Conservation (phyloP, 2,888 invertebrate species). For the Platypus cylindrus region DNA sequence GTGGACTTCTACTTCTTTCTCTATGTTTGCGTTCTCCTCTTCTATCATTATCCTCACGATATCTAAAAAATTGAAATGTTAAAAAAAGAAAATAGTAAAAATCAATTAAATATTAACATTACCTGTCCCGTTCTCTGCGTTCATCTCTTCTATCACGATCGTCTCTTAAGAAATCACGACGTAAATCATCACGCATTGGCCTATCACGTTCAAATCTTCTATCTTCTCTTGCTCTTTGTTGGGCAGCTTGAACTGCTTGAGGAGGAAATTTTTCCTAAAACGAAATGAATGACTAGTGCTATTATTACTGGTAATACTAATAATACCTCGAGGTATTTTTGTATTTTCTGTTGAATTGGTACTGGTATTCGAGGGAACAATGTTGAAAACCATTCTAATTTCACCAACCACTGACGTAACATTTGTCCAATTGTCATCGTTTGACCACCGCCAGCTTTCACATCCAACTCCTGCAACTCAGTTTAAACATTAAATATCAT, state of each 20-base stretch:
- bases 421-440: slow-evolving; percentile 85
- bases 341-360: slow-evolving; percentile 88
- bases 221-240: slow-evolving; percentile 25
- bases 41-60: slow-evolving; percentile 22
- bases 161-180: slow-evolving; percentile 27
- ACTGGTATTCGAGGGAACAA: slow-evolving; percentile 98
- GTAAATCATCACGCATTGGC: slow-evolving; percentile 25
- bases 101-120: slow-evolving; percentile 15
- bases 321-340: slow-evolving; percentile 50
- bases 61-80: slow-evolving; percentile 24
- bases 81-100: slow-evolving; percentile 3
- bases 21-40: slow-evolving; percentile 9
- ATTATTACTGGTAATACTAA: background rate
- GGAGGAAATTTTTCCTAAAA: slow-evolving; percentile 31
- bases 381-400: slow-evolving; percentile 98
- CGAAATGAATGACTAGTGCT: slow-evolving; percentile 2
- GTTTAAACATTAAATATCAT: slow-evolving; percentile 7
- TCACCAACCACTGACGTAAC: slow-evolving; percentile 82
- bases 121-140: slow-evolving; percentile 27
- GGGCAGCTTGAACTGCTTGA: slow-evolving; percentile 27
- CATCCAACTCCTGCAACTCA: slow-evolving; percentile 72
- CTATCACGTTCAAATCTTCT: slow-evolving; percentile 23
- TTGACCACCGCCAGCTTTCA: slow-evolving; percentile 95
- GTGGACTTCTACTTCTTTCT: slow-evolving; percentile 18
- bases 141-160: slow-evolving; percentile 22